phyloP scores from a whole-genome alignment of 2,888 invertebrate genomes.

The Protonemura montana region DNA sequence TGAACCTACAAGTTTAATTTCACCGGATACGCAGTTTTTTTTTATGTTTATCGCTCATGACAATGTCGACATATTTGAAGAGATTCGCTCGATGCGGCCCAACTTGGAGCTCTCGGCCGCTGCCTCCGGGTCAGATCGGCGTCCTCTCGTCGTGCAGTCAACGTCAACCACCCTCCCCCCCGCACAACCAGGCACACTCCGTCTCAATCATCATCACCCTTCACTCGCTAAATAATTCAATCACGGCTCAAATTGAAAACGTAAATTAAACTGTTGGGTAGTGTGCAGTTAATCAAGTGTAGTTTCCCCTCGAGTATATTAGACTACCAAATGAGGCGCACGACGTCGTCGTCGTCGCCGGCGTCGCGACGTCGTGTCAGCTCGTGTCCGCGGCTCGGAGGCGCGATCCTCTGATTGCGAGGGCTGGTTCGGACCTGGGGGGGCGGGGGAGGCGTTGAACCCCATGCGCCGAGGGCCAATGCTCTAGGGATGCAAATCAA shows the following conservation, averaged over 20 bases:
- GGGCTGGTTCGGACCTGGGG: background rate
- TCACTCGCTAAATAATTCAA: slow-evolving; percentile 38
- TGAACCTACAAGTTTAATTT: too few relatives aligned
- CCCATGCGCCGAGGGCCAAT: background rate
- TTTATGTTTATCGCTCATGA: too few relatives aligned
- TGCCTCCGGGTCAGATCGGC: too few relatives aligned
- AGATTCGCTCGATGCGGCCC: too few relatives aligned
- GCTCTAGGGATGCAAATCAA: slow-evolving; percentile 42
- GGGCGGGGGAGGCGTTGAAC: background rate
- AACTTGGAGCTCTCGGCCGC: too few relatives aligned
- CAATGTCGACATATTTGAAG: too few relatives aligned
- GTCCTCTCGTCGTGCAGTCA: too few relatives aligned
- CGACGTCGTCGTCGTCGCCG: background rate
- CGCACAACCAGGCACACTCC: background rate
- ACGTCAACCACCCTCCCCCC: background rate
- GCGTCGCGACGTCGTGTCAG: background rate
- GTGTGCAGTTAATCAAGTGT: slow-evolving; percentile 47
- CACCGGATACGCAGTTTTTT: too few relatives aligned
- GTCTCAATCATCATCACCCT: slow-evolving; percentile 1
- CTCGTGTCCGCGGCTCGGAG: background rate
- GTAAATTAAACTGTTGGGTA: slow-evolving; percentile 48
- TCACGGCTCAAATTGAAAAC: slow-evolving; percentile 47
- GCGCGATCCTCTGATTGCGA: background rate
- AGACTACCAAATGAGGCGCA: slow-evolving; percentile 49
- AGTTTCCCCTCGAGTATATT: slow-evolving; percentile 44